These are phyloP conservation scores for Ifrita kowaldi DNA, from an alignment of 2,113 vertebrate genomes.

Conservation along the genomic window DNA sequence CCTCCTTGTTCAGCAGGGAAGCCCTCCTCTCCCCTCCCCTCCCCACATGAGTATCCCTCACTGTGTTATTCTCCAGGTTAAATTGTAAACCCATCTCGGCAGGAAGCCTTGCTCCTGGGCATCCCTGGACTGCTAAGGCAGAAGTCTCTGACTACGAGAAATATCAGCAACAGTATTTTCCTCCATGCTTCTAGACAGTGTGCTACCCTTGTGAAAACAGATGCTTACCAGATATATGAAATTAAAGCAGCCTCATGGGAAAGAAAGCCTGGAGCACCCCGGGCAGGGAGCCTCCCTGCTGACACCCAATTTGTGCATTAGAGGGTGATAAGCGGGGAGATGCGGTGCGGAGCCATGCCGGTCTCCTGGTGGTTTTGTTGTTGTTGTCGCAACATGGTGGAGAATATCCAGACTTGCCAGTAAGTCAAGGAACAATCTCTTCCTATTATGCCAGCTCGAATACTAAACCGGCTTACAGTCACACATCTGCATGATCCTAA, in stretches of 20 bases:
- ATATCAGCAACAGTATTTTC: neutral
- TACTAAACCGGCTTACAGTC: slow-evolving; percentile 69
- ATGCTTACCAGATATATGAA: neutral
- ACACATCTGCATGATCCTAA: slow-evolving; percentile 65
- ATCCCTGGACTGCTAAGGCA: neutral
- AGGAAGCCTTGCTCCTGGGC: neutral
- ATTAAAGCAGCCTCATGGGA: slow-evolving; percentile 16
- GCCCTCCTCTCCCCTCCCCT: neutral
- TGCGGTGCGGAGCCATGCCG: neutral
- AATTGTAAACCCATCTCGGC: neutral
- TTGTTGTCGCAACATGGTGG: neutral
- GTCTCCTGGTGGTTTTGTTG: slow-evolving; percentile 52
- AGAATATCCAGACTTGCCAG: slow-evolving; percentile 63
- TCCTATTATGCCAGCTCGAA: slow-evolving; percentile 66
- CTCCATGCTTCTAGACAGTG: neutral
- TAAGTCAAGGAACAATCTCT: slow-evolving; percentile 70
- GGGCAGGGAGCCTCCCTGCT: neutral
- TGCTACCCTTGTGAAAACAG: neutral
- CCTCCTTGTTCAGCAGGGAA: neutral
- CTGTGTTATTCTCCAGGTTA: neutral
- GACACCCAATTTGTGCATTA: slow-evolving; percentile 51
- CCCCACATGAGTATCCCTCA: neutral
- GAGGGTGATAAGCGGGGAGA: slow-evolving; percentile 32
- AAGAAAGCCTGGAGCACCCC: neutral
- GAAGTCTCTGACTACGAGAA: neutral